Base-by-base conservation (phyloP, 2,888 invertebrate genomes). In the Pammene fasciana region DNA sequence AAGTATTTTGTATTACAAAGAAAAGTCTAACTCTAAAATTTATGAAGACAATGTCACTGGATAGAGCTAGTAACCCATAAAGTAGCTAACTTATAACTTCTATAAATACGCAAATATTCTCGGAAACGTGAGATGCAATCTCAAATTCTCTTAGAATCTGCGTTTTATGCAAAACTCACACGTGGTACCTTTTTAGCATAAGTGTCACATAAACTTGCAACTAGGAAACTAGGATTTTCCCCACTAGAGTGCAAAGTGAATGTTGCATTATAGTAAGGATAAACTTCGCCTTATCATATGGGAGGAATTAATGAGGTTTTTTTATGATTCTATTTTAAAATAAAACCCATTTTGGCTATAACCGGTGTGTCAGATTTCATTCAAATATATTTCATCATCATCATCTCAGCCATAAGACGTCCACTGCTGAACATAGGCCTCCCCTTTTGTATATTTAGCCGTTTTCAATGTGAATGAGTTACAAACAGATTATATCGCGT, bases 131-230 rank as follows among this genome's bases (percentile, higher is more conserved):
- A 48, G 55, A 48, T 16, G 56, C 67, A 61, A 61, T 64, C 45
- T 64, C 36, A 57, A 52, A 68, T 68, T 68, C 68, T 64, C 62
- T 62, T 50, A 64, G 64, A 64, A 57, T 68, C 41, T 11, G 18
- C 56, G 36, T 45, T 64, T 52, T 64, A 57, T 64, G 56, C 64
- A 64, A 68, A 68, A 64, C 68, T 57, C 64, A 38, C 68, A 68
- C 64, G 68, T 64, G 64, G 68, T 68, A 50, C 45, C 52, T 64
- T 57, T 52, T 68, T 68, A 68, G 57, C 64, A 68, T 68, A 68
- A 68, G 43, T 64, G 68, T 68, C 68, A 57, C 57, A 68, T 68
- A 64, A 68, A 64, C 64, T 68, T 57, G 34, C 45, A 57, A 68
- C 50, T 62, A 48, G 55, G 56, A 61, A 67, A 38, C 62, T 56